Evolutionary conservation across 2,113 vertebrate genomes (phyloP), one percentile per base, ranked within the genome.

Genomic region (Sus scrofa): DNA sequence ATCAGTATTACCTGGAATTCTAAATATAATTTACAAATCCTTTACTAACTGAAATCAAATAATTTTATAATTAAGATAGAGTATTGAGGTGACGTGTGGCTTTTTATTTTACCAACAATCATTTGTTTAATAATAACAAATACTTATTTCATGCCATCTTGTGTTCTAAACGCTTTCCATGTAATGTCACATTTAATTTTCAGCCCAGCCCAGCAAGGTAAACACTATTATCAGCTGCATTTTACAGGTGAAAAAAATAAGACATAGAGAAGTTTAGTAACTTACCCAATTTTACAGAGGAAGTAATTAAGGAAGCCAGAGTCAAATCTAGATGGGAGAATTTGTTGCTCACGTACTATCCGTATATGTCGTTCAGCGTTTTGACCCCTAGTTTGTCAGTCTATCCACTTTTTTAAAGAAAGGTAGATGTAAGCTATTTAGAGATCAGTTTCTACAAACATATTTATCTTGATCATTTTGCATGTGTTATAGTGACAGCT

Each of bases 381-480:
- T 86, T 70, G 44, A 75, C 5, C 13, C 7, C 30, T 27, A 6
- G 1, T 6, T 67, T 62, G 60, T 62, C 27, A 70, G 5, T 81
- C 37, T 37, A 82, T 5, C 86, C 34, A 27, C 3, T 54, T 79
- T 89, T 95, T 95, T 10, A 22, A 96, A 90, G 1, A 19, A 86
- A 97, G 96, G 26, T 63, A 79, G 73, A 85, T 86, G 39, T 60
- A 89, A 96, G 6, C 0, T 16, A 78, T 96, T 84, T 20, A 77
- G 79, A 95, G 54, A 91, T 94, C 16, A 32, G 6, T 24, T 90
- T 89, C 7, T 71, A 88, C 63, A 92, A 34, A 71, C 32, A 56
- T 84, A 93, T 94, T 81, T 86, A 44, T 97, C 96, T 87, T 15
- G 0, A 16, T 86, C 16, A 65, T 75, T 24, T 67, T 3, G 26